Conservation (phyloP, 2,888 invertebrate species). For the Hesperia comma region DNA sequence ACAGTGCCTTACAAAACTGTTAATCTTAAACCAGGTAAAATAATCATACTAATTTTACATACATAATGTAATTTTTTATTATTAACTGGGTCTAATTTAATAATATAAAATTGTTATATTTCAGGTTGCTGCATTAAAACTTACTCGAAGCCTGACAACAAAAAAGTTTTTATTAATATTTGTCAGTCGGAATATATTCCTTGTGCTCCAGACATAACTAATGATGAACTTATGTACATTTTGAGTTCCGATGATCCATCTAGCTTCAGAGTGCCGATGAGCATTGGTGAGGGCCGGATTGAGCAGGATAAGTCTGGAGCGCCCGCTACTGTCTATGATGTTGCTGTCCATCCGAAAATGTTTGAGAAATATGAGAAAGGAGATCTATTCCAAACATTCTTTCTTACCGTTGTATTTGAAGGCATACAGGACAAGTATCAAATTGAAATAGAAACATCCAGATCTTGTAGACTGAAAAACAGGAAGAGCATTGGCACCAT, state of each 20-base stretch:
- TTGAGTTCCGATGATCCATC: conserved; percentile 88
- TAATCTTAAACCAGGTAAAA: conserved; percentile 87
- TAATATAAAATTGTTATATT: not conserved
- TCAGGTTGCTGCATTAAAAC: conserved; percentile 92
- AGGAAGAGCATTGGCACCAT: conserved; percentile 89
- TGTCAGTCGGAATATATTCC: conserved; percentile 92
- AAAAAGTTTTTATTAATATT: conserved; percentile 93
- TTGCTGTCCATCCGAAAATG: conserved; percentile 92
- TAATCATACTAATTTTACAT: too few relatives aligned
- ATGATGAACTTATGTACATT: conserved; percentile 87
- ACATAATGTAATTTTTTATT: too few relatives aligned
- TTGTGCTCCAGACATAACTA: conserved; percentile 87
- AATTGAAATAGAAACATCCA: conserved; percentile 86
- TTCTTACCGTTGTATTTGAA: conserved; percentile 91
- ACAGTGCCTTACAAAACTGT: conserved; percentile 85
- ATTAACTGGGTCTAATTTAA: not conserved
- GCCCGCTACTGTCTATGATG: conserved; percentile 90
- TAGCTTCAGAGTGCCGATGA: conserved; percentile 93
- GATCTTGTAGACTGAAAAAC: conserved; percentile 88
- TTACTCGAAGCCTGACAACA: conserved; percentile 84
- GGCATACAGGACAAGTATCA: conserved; percentile 90
- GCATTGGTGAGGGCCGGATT: conserved; percentile 91
- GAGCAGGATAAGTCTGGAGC: conserved; percentile 91
- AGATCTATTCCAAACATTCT: conserved; percentile 90
- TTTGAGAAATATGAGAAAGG: conserved; percentile 89